A percentile compares a stretch with the other conserved stretches of the same genome.
Conservation (phyloP, 2,797 vertebrate genomes). For the Spheniscus humboldti region DNA sequence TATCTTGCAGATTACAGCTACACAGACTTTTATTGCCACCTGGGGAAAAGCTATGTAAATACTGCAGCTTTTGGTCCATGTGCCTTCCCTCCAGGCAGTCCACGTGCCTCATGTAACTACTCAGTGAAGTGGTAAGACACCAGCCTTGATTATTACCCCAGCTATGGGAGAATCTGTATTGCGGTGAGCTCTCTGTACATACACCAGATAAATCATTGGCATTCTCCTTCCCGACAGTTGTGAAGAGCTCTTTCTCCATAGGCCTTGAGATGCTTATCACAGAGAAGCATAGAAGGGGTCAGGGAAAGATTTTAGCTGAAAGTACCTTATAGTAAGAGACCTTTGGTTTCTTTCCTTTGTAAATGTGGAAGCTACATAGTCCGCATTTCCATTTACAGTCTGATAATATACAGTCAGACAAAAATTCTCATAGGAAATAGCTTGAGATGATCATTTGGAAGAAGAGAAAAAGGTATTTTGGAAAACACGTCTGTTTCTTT, state of each 20-base stretch:
- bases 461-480: not conserved
- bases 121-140: not conserved
- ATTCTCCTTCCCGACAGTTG: not conserved
- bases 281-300: not conserved
- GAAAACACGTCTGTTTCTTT: not conserved
- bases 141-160: not conserved
- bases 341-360: not conserved
- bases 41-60: not conserved
- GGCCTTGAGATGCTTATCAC: not conserved
- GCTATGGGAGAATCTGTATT: not conserved
- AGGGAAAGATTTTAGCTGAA: not conserved
- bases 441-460: not conserved
- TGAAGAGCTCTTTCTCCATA: not conserved
- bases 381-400: not conserved
- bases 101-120: fast-evolving
- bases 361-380: not conserved
- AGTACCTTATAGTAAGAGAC: not conserved
- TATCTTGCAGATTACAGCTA: not conserved
- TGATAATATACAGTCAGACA: not conserved
- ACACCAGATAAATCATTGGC: not conserved
- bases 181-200: not conserved
- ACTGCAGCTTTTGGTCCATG: not conserved
- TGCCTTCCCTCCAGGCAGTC: not conserved
- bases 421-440: not conserved
- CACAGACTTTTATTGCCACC: not conserved